Percentiles rank a stretch among this genome's conserved stretches.
phyloP scores from a whole-genome alignment of 2,888 invertebrate genomes.

The Sesia bembeciformis region DNA sequence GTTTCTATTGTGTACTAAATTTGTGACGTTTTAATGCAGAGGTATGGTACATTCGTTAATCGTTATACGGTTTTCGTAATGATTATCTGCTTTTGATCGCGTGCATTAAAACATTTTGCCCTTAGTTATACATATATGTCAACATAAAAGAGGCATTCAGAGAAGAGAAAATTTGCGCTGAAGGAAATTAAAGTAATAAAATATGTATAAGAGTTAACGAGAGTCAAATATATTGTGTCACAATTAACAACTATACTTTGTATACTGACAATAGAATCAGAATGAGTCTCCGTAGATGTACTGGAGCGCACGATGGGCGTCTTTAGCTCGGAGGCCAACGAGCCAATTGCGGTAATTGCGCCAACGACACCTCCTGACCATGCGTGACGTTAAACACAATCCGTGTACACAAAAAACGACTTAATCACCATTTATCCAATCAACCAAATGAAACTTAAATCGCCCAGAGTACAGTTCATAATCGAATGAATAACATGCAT shows the following conservation, averaged over 20 bases:
- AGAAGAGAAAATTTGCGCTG: too few species aligned
- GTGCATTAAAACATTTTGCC: too few species aligned
- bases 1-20: too few species aligned
- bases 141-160: too few species aligned
- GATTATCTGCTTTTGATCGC: too few species aligned
- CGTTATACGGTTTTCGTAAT: too few species aligned
- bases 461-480: constrained; percentile 28
- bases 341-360: constrained; percentile 72
- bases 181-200: too few species aligned
- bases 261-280: background rate
- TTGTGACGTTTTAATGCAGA: too few species aligned
- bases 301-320: constrained; percentile 56
- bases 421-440: constrained; percentile 18
- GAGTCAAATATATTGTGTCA: too few species aligned
- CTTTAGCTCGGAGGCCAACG: constrained; percentile 57
- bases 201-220: constrained; percentile 1
- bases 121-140: too few species aligned
- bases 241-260: too few species aligned
- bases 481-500: constrained; percentile 18
- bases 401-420: constrained; percentile 31
- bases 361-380: constrained; percentile 64
- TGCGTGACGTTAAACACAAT: constrained; percentile 56
- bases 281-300: constrained; percentile 12
- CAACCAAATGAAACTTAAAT: background rate
- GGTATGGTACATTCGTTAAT: too few species aligned